Base-by-base conservation (phyloP, 2,888 invertebrate species). In the Drosophila putrida region DNA sequence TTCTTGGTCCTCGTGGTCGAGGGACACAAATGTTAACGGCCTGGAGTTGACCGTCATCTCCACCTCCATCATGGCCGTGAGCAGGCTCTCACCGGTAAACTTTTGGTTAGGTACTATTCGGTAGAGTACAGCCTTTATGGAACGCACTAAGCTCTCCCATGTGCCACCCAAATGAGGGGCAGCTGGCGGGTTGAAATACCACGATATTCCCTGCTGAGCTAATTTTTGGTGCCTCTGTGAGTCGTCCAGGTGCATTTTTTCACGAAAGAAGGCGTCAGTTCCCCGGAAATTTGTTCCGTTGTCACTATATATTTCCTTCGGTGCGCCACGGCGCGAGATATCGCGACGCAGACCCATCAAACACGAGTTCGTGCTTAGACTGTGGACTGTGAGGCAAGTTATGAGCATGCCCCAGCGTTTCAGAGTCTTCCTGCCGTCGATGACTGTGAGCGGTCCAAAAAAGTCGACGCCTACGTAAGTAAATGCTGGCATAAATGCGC, bases 381-480 rank as follows among this genome's bases (percentile, higher is more conserved):
- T 33, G 49, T 20, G 31, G 33, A 49, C 35, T n/a, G n/a, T n/a
- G n/a, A n/a, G n/a, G n/a, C n/a, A n/a, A n/a, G n/a, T n/a, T n/a
- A n/a, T n/a, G n/a, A n/a, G n/a, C n/a, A n/a, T n/a, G n/a, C n/a
- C n/a, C n/a, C n/a, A n/a, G n/a, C n/a, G n/a, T n/a, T n/a, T n/a
- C n/a, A n/a, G n/a, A n/a, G n/a, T n/a, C n/a, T n/a, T n/a, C n/a
- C n/a, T n/a, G n/a, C n/a, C n/a, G n/a, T n/a, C n/a, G n/a, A n/a
- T n/a, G n/a, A n/a, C n/a, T n/a, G n/a, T n/a, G n/a, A n/a, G n/a
- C 28, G 39, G 49, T 5, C 41, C 50, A 25, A 50, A 43, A n/a
- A 50, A 41, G 43, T 50, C 49, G 11, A 41, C 4, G 49, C 49
- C 49, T 5, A 43, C 46, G 10, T 57, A 43, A 11, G 36, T 46